These are phyloP conservation scores for Brachionichthys hirsutus DNA, from an alignment of 2,113 vertebrate genomes.

Conservation along the genomic window DNA sequence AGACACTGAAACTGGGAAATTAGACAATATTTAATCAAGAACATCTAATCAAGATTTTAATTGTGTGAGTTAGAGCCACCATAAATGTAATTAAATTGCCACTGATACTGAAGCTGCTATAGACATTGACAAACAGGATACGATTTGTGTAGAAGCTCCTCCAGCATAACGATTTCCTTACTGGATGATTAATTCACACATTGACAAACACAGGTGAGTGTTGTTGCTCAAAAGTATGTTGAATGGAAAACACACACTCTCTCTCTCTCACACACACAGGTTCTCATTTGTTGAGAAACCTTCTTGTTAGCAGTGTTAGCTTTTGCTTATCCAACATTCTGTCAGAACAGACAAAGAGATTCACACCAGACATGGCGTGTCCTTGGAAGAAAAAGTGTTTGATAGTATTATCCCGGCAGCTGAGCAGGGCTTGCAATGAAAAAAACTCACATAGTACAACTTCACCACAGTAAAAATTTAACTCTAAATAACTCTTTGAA, in stretches of 20 bases:
- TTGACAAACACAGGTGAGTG: slow-evolving; percentile 38
- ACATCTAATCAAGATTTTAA: too few species aligned
- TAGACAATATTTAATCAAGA: too few species aligned
- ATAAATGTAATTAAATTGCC: too few species aligned
- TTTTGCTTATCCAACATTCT: slow-evolving; percentile 68
- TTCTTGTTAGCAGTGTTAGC: slow-evolving; percentile 68
- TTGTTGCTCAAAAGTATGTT: slow-evolving; percentile 13
- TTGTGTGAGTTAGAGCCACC: too few species aligned
- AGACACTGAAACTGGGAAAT: too few species aligned
- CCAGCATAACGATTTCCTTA: slow-evolving; percentile 15
- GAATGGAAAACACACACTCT: not conserved
- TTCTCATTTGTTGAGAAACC: slow-evolving; percentile 48
- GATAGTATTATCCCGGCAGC: slow-evolving; percentile 70
- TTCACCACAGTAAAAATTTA: slow-evolving; percentile 45
- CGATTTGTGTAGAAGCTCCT: too few species aligned
- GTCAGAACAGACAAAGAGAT: slow-evolving; percentile 69
- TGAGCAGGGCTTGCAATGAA: slow-evolving; percentile 57
- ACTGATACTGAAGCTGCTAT: too few species aligned
- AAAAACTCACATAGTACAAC: slow-evolving; percentile 53
- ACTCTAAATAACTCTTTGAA: slow-evolving; percentile 5
- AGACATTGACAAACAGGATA: too few species aligned
- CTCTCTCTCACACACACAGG: slow-evolving; percentile 12
- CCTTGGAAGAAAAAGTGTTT: slow-evolving; percentile 69
- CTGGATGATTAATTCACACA: slow-evolving; percentile 36
- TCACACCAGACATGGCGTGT: slow-evolving; percentile 61